These are phyloP conservation scores for Tachyglossus aculeatus DNA, from an alignment of 2,797 vertebrate species.

Conservation along the genomic window DNA sequence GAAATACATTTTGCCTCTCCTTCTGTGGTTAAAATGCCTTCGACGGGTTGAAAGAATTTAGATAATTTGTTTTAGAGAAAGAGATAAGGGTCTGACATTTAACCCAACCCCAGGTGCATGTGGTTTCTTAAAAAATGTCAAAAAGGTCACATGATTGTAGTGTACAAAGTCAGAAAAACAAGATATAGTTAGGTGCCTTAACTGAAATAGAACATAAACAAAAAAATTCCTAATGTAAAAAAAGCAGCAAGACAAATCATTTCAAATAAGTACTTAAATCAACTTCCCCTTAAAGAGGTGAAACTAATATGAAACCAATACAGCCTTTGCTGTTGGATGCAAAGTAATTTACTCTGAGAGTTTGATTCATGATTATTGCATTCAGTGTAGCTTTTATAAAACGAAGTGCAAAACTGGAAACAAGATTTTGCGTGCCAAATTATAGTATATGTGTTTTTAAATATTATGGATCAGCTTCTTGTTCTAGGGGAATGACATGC, in stretches of 20 bases:
- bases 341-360: constrained; percentile 11
- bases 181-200: constrained; percentile 61
- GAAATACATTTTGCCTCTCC: constrained; percentile 59
- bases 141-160: constrained; percentile 80
- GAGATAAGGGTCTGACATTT: constrained; percentile 86
- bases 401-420: background rate
- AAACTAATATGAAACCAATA: constrained; percentile 19
- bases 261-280: background rate
- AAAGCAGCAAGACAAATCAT: background rate
- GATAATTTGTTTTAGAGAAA: constrained; percentile 74
- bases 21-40: constrained; percentile 76
- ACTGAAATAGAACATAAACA: constrained; percentile 52
- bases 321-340: constrained; percentile 28
- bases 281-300: constrained; percentile 25
- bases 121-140: constrained; percentile 90
- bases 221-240: constrained; percentile 38
- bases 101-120: constrained; percentile 88
- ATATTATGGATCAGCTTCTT: constrained; percentile 19
- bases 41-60: constrained; percentile 72
- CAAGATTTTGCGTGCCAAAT: background rate
- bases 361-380: constrained; percentile 22
- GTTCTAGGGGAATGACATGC: constrained; percentile 2
- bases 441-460: constrained; percentile 11
- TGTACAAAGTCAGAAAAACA: constrained; percentile 78
- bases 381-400: constrained; percentile 8